These are phyloP conservation scores for Danio albolineatus DNA, from an alignment of 2,797 vertebrate species.

Conservation along the genomic window DNA sequence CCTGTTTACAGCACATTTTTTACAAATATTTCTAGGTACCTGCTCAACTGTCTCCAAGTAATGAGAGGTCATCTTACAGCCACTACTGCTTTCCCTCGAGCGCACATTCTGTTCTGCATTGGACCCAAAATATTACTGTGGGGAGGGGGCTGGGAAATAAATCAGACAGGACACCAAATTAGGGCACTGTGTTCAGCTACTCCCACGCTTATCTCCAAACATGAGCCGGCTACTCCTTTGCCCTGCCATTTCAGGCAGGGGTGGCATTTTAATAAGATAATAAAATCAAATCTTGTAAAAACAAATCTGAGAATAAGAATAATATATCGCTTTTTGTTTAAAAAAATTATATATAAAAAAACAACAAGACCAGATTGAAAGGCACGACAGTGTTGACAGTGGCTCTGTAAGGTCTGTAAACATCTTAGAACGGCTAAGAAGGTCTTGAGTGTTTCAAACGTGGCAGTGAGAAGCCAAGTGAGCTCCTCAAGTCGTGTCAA, in stretches of 20 bases:
- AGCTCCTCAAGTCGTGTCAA: conserved; percentile 13
- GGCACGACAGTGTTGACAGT: conserved; percentile 77
- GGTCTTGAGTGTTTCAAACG: conserved; percentile 56
- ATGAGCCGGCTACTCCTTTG: conserved; percentile 7
- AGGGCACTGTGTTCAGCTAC: conserved; percentile 28
- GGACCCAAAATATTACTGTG: conserved; percentile 33
- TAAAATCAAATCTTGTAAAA: conserved; percentile 65
- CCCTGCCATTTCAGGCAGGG: conserved; percentile 44
- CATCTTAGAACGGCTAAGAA: conserved; percentile 62
- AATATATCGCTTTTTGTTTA: conserved; percentile 62
- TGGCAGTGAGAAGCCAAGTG: conserved; percentile 64
- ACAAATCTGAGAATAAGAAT: conserved; percentile 63
- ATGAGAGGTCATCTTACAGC: conserved; percentile 8
- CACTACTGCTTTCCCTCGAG: not conserved
- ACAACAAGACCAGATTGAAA: conserved; percentile 68
- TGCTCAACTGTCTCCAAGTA: not conserved
- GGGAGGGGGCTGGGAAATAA: not conserved
- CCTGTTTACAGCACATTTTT: conserved; percentile 19
- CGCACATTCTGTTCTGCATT: conserved; percentile 24
- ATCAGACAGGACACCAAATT: conserved; percentile 31
- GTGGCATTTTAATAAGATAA: conserved; percentile 44
- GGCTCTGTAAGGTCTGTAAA: conserved; percentile 73
- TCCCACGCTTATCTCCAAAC: conserved; percentile 1
- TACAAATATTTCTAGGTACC: conserved; percentile 3
- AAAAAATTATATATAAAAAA: conserved; percentile 65